Evolutionary conservation across 2,888 invertebrate species (phyloP).

Genomic region (Coelopa pilipes): DNA sequence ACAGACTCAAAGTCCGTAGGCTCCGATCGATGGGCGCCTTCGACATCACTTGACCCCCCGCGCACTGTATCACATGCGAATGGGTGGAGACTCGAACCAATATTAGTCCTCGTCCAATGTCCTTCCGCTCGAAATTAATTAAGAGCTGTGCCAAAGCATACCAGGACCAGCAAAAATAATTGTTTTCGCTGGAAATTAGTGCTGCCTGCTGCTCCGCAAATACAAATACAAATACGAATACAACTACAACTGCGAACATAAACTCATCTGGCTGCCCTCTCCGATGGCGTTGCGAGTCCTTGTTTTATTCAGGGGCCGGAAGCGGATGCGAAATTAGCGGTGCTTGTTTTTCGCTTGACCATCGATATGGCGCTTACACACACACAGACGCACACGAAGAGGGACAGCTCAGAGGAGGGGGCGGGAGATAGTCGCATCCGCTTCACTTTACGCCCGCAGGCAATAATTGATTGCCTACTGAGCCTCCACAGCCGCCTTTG

Average conservation of each 20-base stretch:
- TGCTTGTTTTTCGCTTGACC: conserved; percentile 18
- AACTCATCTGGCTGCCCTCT: conserved; percentile 39
- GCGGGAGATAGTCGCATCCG: background rate
- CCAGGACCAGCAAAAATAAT: conserved; percentile 51
- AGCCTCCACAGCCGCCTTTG: background rate
- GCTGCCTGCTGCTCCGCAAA: background rate
- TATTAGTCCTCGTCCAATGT: too few relatives aligned
- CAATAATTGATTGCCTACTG: conserved; percentile 22
- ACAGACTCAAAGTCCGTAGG: too few relatives aligned
- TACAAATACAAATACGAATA: conserved; percentile 42
- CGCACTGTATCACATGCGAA: too few relatives aligned
- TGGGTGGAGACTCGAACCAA: too few relatives aligned
- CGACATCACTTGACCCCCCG: too few relatives aligned
- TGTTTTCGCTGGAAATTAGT: background rate
- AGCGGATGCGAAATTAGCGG: conserved; percentile 29
- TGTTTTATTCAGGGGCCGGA: conserved; percentile 22
- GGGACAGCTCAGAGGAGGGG: background rate
- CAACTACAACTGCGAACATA: conserved; percentile 44
- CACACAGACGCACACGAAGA: conserved; percentile 22
- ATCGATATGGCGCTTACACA: conserved; percentile 1
- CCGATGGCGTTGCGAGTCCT: conserved; percentile 42
- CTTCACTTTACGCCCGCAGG: conserved; percentile 1
- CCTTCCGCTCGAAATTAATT: background rate
- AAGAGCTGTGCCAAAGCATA: conserved; percentile 18
- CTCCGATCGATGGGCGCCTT: too few relatives aligned